These are phyloP conservation scores for Sthenelais limicola DNA, from an alignment of 2,888 invertebrate species.

Conservation along the genomic window DNA sequence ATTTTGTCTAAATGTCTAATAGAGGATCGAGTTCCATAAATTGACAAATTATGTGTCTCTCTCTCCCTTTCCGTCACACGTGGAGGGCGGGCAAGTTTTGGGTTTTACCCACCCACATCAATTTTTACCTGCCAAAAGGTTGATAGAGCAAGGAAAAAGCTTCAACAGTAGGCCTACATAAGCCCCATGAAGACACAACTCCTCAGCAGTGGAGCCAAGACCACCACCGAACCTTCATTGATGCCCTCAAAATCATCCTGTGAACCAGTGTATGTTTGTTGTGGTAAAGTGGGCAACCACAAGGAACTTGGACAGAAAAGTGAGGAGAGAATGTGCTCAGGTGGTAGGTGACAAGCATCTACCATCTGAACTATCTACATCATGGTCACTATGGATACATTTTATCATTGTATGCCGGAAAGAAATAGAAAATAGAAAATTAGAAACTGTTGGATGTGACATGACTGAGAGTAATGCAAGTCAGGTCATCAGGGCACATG, in stretches of 20 bases:
- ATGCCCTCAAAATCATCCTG: conserved; percentile 3
- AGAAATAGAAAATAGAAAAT: background rate
- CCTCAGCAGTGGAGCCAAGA: background rate
- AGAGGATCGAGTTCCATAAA: too few species aligned
- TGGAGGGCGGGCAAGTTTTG: too few species aligned
- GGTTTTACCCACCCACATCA: too few species aligned
- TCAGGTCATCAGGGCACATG: too few species aligned
- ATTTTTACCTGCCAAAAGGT: too few species aligned
- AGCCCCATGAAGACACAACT: conserved; percentile 10
- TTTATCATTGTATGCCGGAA: background rate
- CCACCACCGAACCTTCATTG: background rate
- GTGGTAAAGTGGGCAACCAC: background rate
- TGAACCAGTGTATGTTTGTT: background rate
- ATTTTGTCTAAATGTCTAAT: too few species aligned
- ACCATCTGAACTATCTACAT: background rate
- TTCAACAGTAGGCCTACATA: too few species aligned
- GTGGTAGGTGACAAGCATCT: conserved; percentile 1
- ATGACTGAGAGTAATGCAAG: conserved; percentile 4
- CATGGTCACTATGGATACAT: too few species aligned
- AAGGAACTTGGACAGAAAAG: background rate
- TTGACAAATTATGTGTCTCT: too few species aligned
- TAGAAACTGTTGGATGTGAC: conserved; percentile 18
- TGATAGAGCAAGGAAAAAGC: too few species aligned
- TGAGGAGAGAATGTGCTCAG: background rate
- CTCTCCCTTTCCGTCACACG: too few species aligned